A percentile compares a stretch with the other conserved stretches of the same genome.
phyloP scores from a whole-genome alignment of 2,888 invertebrate species.

The Heliconius erato region DNA sequence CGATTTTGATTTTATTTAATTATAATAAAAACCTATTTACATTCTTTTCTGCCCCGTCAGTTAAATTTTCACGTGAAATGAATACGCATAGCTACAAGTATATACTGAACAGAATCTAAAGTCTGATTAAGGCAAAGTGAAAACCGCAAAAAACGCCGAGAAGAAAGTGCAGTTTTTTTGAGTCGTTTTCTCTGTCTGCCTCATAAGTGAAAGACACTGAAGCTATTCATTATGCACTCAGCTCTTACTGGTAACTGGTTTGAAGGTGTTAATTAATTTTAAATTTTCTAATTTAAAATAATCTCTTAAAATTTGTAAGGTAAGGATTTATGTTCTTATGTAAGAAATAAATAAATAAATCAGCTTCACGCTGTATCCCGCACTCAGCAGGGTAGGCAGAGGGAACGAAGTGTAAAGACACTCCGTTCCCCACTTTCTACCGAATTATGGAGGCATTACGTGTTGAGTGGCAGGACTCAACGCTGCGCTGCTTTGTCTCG shows the following conservation, averaged over 20 bases:
- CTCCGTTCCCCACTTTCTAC: no score
- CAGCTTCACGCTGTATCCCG: no score
- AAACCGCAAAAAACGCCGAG: slow-evolving; percentile 17
- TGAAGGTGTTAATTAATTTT: not conserved
- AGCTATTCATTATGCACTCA: not conserved
- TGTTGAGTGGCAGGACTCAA: no score
- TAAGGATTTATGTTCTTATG: no score
- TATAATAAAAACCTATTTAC: not conserved
- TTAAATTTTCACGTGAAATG: slow-evolving; percentile 14
- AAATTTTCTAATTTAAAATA: not conserved
- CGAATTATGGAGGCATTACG: no score
- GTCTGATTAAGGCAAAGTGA: slow-evolving; percentile 19
- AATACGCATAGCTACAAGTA: not conserved
- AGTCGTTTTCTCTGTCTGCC: slow-evolving; percentile 19
- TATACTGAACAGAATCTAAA: not conserved
- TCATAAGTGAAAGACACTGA: slow-evolving; percentile 8
- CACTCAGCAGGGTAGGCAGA: no score
- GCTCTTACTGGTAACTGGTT: not conserved
- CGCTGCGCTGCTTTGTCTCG: no score
- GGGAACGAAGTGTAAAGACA: no score
- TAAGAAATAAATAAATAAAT: no score
- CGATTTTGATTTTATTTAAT: no score
- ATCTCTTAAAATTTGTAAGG: no score
- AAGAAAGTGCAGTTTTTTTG: slow-evolving; percentile 10
- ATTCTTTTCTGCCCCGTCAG: not conserved